These are phyloP conservation scores for Clitarchus hookeri DNA, from an alignment of 2,888 invertebrate species.

Conservation along the genomic window DNA sequence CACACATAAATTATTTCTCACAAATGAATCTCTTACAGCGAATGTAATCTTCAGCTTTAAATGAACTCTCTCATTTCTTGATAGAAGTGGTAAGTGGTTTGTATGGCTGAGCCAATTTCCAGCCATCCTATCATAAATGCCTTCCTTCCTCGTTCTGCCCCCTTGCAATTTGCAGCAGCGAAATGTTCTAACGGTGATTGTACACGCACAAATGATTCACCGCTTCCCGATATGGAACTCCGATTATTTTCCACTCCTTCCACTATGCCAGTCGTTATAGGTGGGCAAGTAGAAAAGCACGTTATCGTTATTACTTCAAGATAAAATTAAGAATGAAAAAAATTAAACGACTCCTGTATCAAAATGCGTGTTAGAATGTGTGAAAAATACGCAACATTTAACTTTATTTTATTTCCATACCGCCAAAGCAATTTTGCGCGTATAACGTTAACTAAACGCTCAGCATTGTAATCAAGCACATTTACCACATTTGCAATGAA, in stretches of 20 bases:
- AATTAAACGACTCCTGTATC: no score
- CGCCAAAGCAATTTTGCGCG: no score
- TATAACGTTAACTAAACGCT: no score
- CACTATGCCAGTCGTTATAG: not conserved
- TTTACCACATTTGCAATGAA: no score
- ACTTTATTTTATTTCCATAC: no score
- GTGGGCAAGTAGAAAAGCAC: not conserved
- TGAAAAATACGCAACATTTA: no score
- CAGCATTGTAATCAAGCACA: no score
- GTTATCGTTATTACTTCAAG: not conserved
- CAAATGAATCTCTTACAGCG: no score
- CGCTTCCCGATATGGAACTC: not conserved
- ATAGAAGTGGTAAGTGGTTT: not conserved
- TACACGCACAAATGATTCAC: slow-evolving; percentile 14
- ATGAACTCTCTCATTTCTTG: not conserved
- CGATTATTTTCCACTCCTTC: not conserved
- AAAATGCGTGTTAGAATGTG: no score
- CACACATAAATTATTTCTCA: no score
- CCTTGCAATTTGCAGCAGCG: slow-evolving; percentile 14
- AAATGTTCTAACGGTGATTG: slow-evolving; percentile 14
- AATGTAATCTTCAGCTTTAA: not conserved
- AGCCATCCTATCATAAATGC: not conserved
- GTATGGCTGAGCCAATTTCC: not conserved
- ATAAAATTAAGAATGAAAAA: not conserved
- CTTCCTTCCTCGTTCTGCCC: not conserved